Percentiles rank a stretch among this genome's conserved stretches.
Evolutionary conservation across 2,888 invertebrate genomes (phyloP).

Genomic region (Cynaeus angustus): DNA sequence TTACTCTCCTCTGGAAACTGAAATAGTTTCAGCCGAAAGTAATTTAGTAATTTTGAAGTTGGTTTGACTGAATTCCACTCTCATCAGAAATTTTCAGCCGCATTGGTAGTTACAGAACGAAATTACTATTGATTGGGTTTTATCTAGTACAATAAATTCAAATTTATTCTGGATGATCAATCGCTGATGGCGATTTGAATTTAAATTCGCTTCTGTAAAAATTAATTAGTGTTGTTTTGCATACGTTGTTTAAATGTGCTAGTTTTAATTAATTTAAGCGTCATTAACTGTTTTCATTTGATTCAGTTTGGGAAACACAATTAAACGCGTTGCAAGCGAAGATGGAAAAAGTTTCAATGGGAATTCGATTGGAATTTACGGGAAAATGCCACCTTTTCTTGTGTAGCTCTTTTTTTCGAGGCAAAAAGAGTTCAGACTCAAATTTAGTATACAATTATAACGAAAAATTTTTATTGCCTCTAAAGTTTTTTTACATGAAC

Average conservation of each 20-base stretch:
- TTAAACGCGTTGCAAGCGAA: no score
- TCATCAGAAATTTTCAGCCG: conserved; percentile 34
- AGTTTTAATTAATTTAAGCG: conserved; percentile 40
- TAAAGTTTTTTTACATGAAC: no score
- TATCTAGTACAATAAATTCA: conserved; percentile 47
- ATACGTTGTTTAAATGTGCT: conserved; percentile 31
- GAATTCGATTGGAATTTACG: no score
- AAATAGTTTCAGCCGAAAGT: not conserved
- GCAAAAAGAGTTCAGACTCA: no score
- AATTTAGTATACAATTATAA: no score
- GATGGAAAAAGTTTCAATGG: no score
- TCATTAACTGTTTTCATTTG: conserved; percentile 7
- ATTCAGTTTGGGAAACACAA: no score
- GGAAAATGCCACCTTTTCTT: no score
- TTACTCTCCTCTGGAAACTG: conserved; percentile 1
- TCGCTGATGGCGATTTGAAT: conserved; percentile 30
- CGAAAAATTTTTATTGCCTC: no score
- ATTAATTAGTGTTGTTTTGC: conserved; percentile 34
- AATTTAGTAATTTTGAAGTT: conserved; percentile 13
- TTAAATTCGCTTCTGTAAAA: conserved; percentile 38
- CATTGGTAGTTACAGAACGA: conserved; percentile 18
- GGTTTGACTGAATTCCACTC: conserved; percentile 11
- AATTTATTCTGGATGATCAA: conserved; percentile 45
- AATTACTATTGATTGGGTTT: conserved; percentile 49
- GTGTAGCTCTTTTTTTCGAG: no score